phyloP scores from a whole-genome alignment of 1,140 invertebrate species.

The Tetramorium alpestre region DNA sequence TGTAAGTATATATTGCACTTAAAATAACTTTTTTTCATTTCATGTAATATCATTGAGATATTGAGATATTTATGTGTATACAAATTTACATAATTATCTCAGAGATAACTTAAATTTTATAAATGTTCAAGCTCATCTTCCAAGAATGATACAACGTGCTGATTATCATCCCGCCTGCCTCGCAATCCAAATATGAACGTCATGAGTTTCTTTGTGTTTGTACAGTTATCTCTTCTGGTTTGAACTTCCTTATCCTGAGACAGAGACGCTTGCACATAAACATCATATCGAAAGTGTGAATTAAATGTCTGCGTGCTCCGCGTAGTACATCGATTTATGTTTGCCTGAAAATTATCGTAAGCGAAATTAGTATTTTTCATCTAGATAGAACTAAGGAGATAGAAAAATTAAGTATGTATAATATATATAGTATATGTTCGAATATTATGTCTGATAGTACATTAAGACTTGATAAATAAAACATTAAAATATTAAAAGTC shows the following conservation, averaged over 20 bases:
- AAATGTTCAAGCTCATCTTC: slow-evolving; percentile 68
- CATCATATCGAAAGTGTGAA: slow-evolving; percentile 85
- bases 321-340: slow-evolving; percentile 86
- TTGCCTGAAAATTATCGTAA: slow-evolving; percentile 82
- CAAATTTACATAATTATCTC: neutral
- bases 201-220: slow-evolving; percentile 85
- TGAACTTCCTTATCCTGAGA: slow-evolving; percentile 85
- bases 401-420: neutral
- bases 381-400: neutral
- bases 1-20: neutral
- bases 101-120: slow-evolving; percentile 21
- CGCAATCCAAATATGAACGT: slow-evolving; percentile 87
- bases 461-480: neutral
- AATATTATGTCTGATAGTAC: neutral
- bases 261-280: slow-evolving; percentile 86
- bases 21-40: neutral
- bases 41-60: neutral
- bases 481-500: neutral
- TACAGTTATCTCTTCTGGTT: slow-evolving; percentile 86
- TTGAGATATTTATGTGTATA: slow-evolving; percentile 15
- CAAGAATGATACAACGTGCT: slow-evolving; percentile 70
- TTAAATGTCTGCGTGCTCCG: slow-evolving; percentile 88
- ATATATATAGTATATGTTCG: neutral
- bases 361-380: slow-evolving; percentile 17
- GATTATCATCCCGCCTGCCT: slow-evolving; percentile 78